Conservation (phyloP, 1,140 invertebrate genomes). For the Sesamia nonagrioides region DNA sequence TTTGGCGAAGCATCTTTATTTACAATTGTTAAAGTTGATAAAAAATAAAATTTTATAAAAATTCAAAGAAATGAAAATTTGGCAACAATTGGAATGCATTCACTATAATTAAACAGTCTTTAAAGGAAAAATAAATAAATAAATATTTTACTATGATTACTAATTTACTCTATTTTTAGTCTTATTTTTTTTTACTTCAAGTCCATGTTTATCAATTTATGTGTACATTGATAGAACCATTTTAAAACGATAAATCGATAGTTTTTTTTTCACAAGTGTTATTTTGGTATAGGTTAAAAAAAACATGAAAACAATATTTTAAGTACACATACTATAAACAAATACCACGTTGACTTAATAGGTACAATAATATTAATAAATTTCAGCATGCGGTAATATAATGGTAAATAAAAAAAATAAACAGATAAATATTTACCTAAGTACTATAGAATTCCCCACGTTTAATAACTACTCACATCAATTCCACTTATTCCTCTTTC, state of each 20-base stretch:
- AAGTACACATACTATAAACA: neutral
- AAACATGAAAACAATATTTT: neutral
- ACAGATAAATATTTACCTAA: neutral
- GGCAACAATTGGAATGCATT: slow-evolving; percentile 22
- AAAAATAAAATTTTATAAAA: slow-evolving; percentile 46
- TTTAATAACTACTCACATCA: neutral
- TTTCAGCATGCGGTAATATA: slow-evolving; percentile 33
- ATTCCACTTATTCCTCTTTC: slow-evolving; percentile 1
- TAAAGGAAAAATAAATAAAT: slow-evolving; percentile 41
- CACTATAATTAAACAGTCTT: slow-evolving; percentile 46
- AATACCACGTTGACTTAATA: neutral
- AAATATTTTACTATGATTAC: slow-evolving; percentile 26
- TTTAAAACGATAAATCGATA: neutral
- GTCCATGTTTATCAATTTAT: slow-evolving; percentile 32
- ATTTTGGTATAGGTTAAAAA: slow-evolving; percentile 23
- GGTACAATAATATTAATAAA: neutral
- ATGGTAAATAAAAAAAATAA: neutral
- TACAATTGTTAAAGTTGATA: slow-evolving; percentile 61
- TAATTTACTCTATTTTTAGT: slow-evolving; percentile 22
- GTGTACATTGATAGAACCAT: slow-evolving; percentile 4
- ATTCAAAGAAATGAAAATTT: slow-evolving; percentile 19
- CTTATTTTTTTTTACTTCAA: slow-evolving; percentile 41
- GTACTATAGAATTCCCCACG: neutral
- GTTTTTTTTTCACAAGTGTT: neutral
- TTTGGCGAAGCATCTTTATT: slow-evolving; percentile 75